Conservation (phyloP, 1,140 invertebrate species). For the Asbolus verrucosus region DNA sequence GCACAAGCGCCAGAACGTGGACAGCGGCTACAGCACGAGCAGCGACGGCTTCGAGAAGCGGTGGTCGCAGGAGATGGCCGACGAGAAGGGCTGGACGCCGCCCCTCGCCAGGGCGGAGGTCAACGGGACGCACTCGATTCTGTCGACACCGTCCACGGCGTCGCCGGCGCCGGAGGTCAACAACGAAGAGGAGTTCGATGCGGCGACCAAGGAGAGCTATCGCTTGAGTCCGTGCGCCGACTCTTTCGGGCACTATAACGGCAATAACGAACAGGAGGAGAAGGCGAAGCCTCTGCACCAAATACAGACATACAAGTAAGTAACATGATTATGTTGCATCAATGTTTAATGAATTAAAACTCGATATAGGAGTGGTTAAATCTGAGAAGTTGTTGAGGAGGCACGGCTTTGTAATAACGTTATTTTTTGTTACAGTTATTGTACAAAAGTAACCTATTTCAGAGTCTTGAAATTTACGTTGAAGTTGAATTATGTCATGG, state of each 20-base stretch:
- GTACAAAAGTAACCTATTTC: no score
- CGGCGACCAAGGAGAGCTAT: constrained; percentile 44
- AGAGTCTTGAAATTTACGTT: no score
- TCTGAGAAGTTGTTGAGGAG: no score
- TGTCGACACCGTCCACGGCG: constrained; percentile 73
- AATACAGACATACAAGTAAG: constrained; percentile 87
- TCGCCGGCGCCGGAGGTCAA: constrained; percentile 69
- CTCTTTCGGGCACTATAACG: constrained; percentile 17
- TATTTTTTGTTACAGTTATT: no score
- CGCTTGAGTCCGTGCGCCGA: constrained; percentile 59
- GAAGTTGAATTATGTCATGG: no score
- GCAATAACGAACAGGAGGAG: constrained; percentile 69
- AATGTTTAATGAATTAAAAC: no score
- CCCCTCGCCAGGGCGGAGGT: constrained; percentile 65
- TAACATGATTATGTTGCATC: constrained; percentile 6
- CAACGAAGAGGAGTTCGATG: constrained; percentile 67
- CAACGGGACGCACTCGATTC: constrained; percentile 68
- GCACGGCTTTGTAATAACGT: no score
- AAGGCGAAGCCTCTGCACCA: constrained; percentile 77
- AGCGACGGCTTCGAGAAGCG: constrained; percentile 83
- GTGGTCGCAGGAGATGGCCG: constrained; percentile 86
- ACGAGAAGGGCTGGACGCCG: constrained; percentile 64
- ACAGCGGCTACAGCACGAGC: constrained; percentile 90
- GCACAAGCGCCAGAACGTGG: constrained; percentile 81
- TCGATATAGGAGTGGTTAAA: no score